phyloP scores from a whole-genome alignment of 2,888 invertebrate genomes.

The Cylindroiulus punctatus region DNA sequence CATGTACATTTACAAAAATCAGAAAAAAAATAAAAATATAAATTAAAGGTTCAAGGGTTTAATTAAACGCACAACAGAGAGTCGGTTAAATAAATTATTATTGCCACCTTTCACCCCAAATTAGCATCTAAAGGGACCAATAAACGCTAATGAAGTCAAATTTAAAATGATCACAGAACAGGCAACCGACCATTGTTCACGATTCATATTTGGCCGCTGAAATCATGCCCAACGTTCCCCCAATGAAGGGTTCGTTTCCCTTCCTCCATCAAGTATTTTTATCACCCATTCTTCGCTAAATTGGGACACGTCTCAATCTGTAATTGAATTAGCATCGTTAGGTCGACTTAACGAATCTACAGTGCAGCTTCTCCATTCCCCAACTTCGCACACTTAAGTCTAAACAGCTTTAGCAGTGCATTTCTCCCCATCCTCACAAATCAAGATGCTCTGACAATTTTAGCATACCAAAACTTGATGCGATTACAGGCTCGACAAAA shows the following conservation, averaged over 20 bases:
- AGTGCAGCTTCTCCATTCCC: not conserved
- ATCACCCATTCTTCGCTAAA: not conserved
- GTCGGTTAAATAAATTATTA: not conserved
- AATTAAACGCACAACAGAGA: conserved; percentile 5
- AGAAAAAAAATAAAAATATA: not conserved
- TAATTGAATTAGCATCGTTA: conserved; percentile 28
- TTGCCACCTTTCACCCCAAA: conserved; percentile 25
- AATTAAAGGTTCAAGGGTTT: not conserved
- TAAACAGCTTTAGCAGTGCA: not conserved
- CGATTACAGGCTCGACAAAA: not conserved
- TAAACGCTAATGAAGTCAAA: conserved; percentile 8
- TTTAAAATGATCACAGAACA: not conserved
- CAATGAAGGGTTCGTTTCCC: not conserved
- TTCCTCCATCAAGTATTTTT: conserved; percentile 12
- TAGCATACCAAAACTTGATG: not conserved
- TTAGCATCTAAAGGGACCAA: conserved; percentile 4
- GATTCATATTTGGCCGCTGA: not conserved
- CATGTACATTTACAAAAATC: not conserved
- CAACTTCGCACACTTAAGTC: not conserved
- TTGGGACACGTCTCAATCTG: conserved; percentile 22
- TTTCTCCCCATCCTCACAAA: not conserved
- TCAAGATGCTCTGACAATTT: not conserved
- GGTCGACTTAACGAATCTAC: conserved; percentile 9
- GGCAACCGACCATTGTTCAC: not conserved
- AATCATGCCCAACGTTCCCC: not conserved